phyloP scores from a whole-genome alignment of 2,888 invertebrate species.

The Idaea dimidiata region DNA sequence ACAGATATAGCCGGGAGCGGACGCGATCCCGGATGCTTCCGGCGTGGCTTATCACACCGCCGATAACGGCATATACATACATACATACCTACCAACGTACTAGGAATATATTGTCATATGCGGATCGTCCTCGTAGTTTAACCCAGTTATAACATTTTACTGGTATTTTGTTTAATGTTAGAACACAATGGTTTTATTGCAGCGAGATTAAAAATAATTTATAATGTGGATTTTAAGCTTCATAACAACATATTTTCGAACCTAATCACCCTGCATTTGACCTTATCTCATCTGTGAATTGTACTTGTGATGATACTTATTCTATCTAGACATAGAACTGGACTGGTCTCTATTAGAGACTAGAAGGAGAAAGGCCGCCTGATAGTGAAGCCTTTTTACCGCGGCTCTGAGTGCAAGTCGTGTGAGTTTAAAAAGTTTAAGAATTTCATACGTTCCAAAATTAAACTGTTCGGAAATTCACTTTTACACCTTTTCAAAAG shows the following conservation, averaged over 20 bases:
- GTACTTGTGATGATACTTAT: too few species aligned
- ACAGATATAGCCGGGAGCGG: slow-evolving; percentile 53
- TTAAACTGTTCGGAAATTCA: too few species aligned
- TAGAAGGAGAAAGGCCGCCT: too few species aligned
- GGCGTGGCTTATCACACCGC: slow-evolving; percentile 63
- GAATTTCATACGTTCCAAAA: too few species aligned
- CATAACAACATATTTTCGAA: background rate
- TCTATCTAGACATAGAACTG: too few species aligned
- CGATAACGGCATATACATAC: slow-evolving; percentile 59
- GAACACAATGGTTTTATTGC: background rate
- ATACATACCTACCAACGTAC: slow-evolving; percentile 33
- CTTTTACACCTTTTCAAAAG: too few species aligned
- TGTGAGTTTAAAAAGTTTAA: too few species aligned
- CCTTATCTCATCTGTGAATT: too few species aligned
- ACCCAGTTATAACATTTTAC: slow-evolving; percentile 37
- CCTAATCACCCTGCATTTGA: too few species aligned
- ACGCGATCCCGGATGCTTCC: slow-evolving; percentile 55
- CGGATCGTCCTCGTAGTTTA: slow-evolving; percentile 29
- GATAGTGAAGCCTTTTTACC: too few species aligned
- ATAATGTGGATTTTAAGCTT: background rate
- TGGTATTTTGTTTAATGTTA: background rate
- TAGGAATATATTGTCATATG: slow-evolving; percentile 16
- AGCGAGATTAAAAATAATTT: background rate
- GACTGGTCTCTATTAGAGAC: too few species aligned
- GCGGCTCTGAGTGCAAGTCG: too few species aligned